Base-by-base conservation (phyloP, 2,888 invertebrate genomes). In the Thera britannica region DNA sequence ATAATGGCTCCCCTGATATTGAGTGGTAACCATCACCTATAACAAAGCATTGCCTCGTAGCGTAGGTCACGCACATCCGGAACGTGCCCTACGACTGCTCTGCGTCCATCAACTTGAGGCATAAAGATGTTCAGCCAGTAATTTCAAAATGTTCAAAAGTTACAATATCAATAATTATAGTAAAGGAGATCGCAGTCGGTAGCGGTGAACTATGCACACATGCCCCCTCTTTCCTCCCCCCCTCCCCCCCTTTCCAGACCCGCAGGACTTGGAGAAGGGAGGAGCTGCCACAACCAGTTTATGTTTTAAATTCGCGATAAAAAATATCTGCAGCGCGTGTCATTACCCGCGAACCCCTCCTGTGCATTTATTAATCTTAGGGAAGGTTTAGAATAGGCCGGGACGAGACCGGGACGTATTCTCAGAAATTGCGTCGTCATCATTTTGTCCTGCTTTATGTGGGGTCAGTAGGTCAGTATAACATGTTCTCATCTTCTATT, bases 281-380 rank as follows among this genome's bases (percentile, higher is more conserved):
- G 56, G 34, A 49, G 57, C 83, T 77, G 82, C 81, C 81, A 81
- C 82, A 89, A 89, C 90, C 89, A 85, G 90, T 90, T 90, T 89
- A 83, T 83, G 83, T 89, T 90, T 90, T 88, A 90, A 90, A 90
- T 90, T 91, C 86, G 89, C 90, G 89, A 91, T 90, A 85, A 91
- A 90, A 90, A 90, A 88, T 85, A 88, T 89, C 84, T 89, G 90
- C 90, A 87, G 82, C 86, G 89, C 88, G 91, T 92, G 92, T 92
- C 92, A 91, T 92, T 92, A 92, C 90, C 90, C 90, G 87, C 79
- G 77, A 77, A 46, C 36, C 61, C 76, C 75, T 71, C 68, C 79
- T 85, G 82, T 90, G 90, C 89, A 90, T 91, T 92, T 90, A 91
- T 92, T 92, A 90, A 90, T 90, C 88, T 89, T 89, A 89, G 36